Percentiles rank a stretch among this genome's conserved stretches.
Conservation (phyloP, 2,888 invertebrate genomes). For the Nemurella pictetii region DNA sequence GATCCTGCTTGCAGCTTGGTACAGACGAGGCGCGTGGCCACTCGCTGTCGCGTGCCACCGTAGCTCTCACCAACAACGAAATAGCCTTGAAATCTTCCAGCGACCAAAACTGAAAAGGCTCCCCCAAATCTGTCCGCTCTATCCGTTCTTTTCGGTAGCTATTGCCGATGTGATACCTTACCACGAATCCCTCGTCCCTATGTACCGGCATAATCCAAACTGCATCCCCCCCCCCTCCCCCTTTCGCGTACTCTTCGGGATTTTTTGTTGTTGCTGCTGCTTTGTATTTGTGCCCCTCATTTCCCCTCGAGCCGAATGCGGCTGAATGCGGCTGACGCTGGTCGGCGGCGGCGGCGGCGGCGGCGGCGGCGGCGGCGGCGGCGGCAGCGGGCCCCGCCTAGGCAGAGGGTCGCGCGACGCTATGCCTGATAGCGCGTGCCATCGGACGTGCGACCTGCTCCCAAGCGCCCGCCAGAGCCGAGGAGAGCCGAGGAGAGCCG, state of each 20-base stretch:
- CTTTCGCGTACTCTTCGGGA: not conserved
- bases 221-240: constrained; percentile 28
- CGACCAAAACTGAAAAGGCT: constrained; percentile 20
- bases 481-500: not conserved
- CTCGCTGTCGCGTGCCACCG: constrained; percentile 29
- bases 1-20: constrained; percentile 16
- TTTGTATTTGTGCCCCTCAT: constrained; percentile 51
- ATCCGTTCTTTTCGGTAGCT: constrained; percentile 37
- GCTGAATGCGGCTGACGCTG: no score
- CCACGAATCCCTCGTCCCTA: not conserved
- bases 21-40: no score
- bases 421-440: constrained; percentile 39
- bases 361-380: constrained; percentile 1
- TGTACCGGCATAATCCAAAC: constrained; percentile 22
- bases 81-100: constrained; percentile 31
- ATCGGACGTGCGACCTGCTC: constrained; percentile 42
- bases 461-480: constrained; percentile 17
- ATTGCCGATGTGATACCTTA: constrained; percentile 35
- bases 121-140: not conserved
- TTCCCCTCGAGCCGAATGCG: constrained; percentile 52
- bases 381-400: constrained; percentile 3
- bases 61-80: constrained; percentile 39
- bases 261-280: constrained; percentile 28
- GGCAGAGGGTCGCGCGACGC: constrained; percentile 38
- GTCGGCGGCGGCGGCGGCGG: constrained; percentile 52